A percentile compares a stretch with the other conserved stretches of the same genome.
phyloP scores from a whole-genome alignment of 2,797 vertebrate genomes.

The Melopsittacus undulatus region DNA sequence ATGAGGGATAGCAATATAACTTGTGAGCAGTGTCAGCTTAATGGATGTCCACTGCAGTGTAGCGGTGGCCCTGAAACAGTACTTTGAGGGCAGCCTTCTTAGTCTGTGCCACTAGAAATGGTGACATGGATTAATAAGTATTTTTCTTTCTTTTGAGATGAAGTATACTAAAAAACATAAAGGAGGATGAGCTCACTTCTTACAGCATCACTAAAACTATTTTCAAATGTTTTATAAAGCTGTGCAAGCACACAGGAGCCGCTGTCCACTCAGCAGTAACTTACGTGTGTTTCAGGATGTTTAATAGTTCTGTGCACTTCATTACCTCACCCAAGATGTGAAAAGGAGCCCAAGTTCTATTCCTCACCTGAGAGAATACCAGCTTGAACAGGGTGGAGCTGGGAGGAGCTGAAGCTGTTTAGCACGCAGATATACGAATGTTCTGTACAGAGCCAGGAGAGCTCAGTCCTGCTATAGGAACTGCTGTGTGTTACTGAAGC shows the following conservation, averaged over 20 bases:
- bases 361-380: background rate
- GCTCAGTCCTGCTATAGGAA: background rate
- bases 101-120: background rate
- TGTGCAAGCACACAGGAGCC: background rate
- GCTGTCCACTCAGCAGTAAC: background rate
- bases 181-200: background rate
- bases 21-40: background rate
- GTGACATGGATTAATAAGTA: background rate
- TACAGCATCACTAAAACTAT: background rate
- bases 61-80: background rate
- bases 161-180: background rate
- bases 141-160: background rate
- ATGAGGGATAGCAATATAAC: background rate
- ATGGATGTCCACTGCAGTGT: background rate
- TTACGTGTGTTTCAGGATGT: background rate
- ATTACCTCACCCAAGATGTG: background rate
- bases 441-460: background rate
- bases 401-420: background rate
- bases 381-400: background rate
- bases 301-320: background rate
- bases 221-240: background rate
- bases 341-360: background rate
- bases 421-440: rapidly evolving
- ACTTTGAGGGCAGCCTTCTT: background rate
- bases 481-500: background rate